phyloP scores from a whole-genome alignment of 2,113 vertebrate species.

The Pithys albifrons region DNA sequence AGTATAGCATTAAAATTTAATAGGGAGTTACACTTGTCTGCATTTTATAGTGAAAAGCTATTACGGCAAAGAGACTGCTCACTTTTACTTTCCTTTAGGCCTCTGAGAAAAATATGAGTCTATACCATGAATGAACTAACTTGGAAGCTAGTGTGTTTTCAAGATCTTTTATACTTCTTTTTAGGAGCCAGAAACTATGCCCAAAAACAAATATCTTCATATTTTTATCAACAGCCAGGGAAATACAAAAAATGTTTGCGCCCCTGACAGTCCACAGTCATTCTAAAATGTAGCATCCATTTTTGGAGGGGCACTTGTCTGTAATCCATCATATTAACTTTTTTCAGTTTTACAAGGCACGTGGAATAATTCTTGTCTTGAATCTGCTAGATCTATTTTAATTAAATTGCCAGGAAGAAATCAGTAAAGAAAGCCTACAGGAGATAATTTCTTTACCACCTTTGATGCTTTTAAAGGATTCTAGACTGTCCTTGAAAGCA shows the following conservation, averaged over 20 bases:
- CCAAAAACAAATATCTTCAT: neutral
- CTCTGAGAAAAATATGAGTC: neutral
- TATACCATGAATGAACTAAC: neutral
- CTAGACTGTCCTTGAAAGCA: neutral
- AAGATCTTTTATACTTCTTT: neutral
- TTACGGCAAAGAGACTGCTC: neutral
- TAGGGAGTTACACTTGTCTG: neutral
- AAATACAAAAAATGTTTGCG: slow-evolving; percentile 10
- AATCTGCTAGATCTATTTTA: slow-evolving; percentile 32
- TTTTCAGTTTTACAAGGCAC: neutral
- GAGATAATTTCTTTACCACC: neutral
- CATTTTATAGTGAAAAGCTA: neutral
- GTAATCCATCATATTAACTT: neutral
- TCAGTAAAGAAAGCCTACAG: neutral
- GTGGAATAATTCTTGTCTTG: neutral
- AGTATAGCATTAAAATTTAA: neutral
- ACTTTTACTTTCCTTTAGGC: neutral
- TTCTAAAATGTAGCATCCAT: neutral
- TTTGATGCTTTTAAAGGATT: neutral
- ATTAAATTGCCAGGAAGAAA: slow-evolving; percentile 37
- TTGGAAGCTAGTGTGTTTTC: neutral
- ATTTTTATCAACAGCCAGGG: neutral
- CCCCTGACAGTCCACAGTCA: neutral
- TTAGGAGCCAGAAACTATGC: neutral
- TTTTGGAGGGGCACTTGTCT: neutral